Evolutionary conservation across 2,797 vertebrate species (phyloP).

Genomic region (Acipenser transmontanus): DNA sequence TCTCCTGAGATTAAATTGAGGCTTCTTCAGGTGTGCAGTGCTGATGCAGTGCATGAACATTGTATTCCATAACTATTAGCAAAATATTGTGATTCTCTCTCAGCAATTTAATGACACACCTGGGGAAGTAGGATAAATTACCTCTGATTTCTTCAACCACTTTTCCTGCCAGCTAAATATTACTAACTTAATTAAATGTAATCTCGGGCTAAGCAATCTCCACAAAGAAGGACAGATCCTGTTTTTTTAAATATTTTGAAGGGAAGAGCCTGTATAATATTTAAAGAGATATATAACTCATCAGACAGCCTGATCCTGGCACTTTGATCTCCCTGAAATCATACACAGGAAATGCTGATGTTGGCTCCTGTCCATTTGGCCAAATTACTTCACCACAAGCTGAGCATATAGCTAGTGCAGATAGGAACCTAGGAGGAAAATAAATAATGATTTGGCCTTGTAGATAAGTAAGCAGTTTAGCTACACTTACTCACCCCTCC

Average conservation of each 20-base stretch:
- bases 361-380: neutral
- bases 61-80: neutral
- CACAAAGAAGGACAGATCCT: too few relatives aligned
- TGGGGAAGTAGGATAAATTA: too few relatives aligned
- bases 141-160: too few relatives aligned
- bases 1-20: neutral
- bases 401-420: neutral
- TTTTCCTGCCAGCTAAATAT: too few relatives aligned
- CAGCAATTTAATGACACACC: too few relatives aligned
- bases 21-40: neutral
- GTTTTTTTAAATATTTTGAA: too few relatives aligned
- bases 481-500: too few relatives aligned
- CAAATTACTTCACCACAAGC: neutral
- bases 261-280: neutral
- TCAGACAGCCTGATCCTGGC: neutral
- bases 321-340: neutral
- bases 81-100: too few relatives aligned
- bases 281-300: neutral
- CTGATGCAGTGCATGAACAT: neutral
- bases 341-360: conserved; percentile 1
- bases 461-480: conserved; percentile 7
- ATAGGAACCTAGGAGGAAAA: conserved; percentile 6
- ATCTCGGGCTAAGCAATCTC: too few relatives aligned
- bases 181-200: too few relatives aligned
- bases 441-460: neutral